These are phyloP conservation scores for Epinotia nisella DNA, from an alignment of 2,888 invertebrate species.

Conservation along the genomic window DNA sequence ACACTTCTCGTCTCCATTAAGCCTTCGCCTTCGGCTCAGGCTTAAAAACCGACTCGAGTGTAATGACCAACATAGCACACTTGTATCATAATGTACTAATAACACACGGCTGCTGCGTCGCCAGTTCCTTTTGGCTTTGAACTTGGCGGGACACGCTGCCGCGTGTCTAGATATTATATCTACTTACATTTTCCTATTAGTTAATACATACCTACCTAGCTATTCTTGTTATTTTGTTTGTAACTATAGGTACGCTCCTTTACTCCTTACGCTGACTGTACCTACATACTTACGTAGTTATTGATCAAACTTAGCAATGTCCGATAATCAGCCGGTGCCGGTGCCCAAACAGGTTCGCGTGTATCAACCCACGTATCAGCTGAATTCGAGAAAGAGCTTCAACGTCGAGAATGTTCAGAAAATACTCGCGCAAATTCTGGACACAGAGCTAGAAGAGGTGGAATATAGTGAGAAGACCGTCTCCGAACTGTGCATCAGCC, in stretches of 20 bases:
- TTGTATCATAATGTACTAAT: too few relatives aligned
- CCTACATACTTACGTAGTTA: constrained; percentile 45
- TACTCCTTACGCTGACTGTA: neutral
- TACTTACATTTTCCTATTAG: neutral
- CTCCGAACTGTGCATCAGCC: constrained; percentile 83
- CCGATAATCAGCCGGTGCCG: constrained; percentile 53
- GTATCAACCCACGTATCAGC: constrained; percentile 87
- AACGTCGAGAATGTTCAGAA: constrained; percentile 85
- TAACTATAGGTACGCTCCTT: too few relatives aligned
- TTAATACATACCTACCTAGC: neutral
- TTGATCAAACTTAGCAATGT: constrained; percentile 68
- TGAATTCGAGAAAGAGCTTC: constrained; percentile 87
- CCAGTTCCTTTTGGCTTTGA: too few relatives aligned
- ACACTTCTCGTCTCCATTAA: too few relatives aligned
- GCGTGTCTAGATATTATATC: too few relatives aligned
- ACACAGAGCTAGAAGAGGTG: constrained; percentile 85
- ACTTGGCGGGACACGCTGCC: too few relatives aligned
- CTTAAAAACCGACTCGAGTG: too few relatives aligned
- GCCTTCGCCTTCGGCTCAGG: too few relatives aligned
- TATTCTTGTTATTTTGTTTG: neutral
- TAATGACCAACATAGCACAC: too few relatives aligned
- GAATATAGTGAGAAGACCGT: constrained; percentile 86
- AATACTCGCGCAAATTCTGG: constrained; percentile 84
- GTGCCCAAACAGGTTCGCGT: constrained; percentile 71
- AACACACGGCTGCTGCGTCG: too few relatives aligned